Evolutionary conservation across 1,140 invertebrate species (phyloP).

Genomic region (Drosophila quadrilineata): DNA sequence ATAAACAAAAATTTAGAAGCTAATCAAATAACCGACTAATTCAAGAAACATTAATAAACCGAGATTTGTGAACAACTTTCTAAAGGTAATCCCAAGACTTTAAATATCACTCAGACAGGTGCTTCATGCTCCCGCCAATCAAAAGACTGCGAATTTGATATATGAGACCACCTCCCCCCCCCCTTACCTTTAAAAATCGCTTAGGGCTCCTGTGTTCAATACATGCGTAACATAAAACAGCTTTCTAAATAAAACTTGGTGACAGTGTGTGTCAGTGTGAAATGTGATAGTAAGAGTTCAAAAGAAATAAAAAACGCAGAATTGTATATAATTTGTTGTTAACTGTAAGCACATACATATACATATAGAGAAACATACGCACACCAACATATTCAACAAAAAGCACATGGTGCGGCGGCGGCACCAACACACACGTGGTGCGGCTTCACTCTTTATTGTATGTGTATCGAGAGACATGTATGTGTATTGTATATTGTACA

Average conservation of each 20-base stretch:
- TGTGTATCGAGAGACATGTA: slow-evolving; percentile 5
- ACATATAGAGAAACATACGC: too few relatives aligned
- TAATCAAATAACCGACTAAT: slow-evolving; percentile 10
- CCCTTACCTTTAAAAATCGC: slow-evolving; percentile 17
- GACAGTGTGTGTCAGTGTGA: slow-evolving; percentile 24
- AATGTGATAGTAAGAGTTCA: slow-evolving; percentile 52
- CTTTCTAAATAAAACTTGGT: slow-evolving; percentile 56
- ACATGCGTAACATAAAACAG: too few relatives aligned
- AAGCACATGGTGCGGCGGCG: slow-evolving; percentile 44
- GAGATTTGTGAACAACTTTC: not conserved
- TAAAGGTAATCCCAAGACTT: slow-evolving; percentile 36
- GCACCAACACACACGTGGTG: slow-evolving; percentile 36
- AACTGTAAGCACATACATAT: slow-evolving; percentile 27
- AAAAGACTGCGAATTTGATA: slow-evolving; percentile 26
- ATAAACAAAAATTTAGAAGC: slow-evolving; percentile 32
- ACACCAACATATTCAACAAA: slow-evolving; percentile 47
- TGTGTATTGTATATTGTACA: slow-evolving; percentile 19
- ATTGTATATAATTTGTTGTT: slow-evolving; percentile 60
- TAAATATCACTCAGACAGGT: slow-evolving; percentile 14
- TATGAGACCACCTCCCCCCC: too few relatives aligned
- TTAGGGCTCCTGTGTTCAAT: too few relatives aligned
- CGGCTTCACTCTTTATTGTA: not conserved
- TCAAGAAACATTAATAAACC: not conserved
- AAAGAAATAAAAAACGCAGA: slow-evolving; percentile 20
- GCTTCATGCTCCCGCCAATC: slow-evolving; percentile 8